Evolutionary conservation across 2,888 invertebrate species (phyloP).

Genomic region (Nomada ruficornis): DNA sequence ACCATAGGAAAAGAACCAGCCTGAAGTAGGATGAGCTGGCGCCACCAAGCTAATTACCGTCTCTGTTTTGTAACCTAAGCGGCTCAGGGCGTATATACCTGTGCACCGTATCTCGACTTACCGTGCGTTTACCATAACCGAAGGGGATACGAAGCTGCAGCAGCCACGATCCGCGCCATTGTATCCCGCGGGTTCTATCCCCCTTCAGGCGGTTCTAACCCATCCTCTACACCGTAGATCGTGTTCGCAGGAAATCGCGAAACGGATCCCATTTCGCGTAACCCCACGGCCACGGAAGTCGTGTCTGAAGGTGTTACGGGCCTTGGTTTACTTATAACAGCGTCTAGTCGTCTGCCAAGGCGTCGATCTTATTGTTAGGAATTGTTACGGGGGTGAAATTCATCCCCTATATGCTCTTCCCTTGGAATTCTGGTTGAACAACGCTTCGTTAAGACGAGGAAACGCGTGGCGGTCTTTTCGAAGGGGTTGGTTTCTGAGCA

Average conservation of each 20-base stretch:
- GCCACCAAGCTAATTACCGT: constrained; percentile 77
- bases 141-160: constrained; percentile 58
- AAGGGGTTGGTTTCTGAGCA: constrained; percentile 10
- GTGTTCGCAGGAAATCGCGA: constrained; percentile 75
- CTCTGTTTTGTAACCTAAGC: constrained; percentile 80
- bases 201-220: constrained; percentile 20
- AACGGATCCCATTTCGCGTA: constrained; percentile 73
- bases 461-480: constrained; percentile 49
- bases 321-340: constrained; percentile 29
- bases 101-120: constrained; percentile 75
- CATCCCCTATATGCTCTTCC: constrained; percentile 28
- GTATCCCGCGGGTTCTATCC: constrained; percentile 51
- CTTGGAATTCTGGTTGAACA: constrained; percentile 38
- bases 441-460: constrained; percentile 30
- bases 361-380: constrained; percentile 18
- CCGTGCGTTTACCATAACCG: constrained; percentile 73
- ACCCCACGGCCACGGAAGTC: constrained; percentile 67
- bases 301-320: constrained; percentile 59
- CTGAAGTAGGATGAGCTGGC: constrained; percentile 64
- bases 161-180: constrained; percentile 63
- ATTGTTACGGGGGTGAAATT: constrained; percentile 26
- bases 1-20: constrained; percentile 41
- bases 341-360: constrained; percentile 40
- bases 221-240: constrained; percentile 50
- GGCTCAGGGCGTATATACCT: constrained; percentile 66